A percentile compares a stretch with the other conserved stretches of the same genome.
These are phyloP conservation scores for Ricordea florida DNA, from an alignment of 92 coral and sea anemone genomes.

Conservation along the genomic window DNA sequence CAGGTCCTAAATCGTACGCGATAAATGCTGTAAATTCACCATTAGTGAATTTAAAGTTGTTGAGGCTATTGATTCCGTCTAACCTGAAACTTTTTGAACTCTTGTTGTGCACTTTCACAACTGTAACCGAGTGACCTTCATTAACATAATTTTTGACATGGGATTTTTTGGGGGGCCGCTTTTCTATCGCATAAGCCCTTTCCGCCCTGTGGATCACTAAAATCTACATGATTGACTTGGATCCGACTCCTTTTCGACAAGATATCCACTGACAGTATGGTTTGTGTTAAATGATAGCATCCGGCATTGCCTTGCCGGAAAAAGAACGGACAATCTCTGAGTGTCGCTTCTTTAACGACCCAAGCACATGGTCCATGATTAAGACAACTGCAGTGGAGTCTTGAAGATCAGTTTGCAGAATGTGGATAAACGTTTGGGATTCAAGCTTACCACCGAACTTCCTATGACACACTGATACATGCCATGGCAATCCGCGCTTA, in stretches of 20 bases:
- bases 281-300: conserved; percentile 26
- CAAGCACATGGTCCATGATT: conserved; percentile 50
- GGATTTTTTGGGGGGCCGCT: conserved; percentile 4
- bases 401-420: conserved; percentile 21
- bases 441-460: conserved; percentile 20
- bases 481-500: conserved; percentile 47
- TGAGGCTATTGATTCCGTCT: conserved; percentile 16
- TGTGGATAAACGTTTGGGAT: conserved; percentile 25
- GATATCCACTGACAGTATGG: conserved; percentile 25
- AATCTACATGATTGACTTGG: conserved; percentile 13
- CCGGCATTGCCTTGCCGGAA: conserved; percentile 27
- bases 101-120: background rate
- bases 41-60: conserved; percentile 12
- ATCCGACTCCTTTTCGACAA: conserved; percentile 16
- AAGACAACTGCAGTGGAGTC: conserved; percentile 16
- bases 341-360: conserved; percentile 32
- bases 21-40: conserved; percentile 4
- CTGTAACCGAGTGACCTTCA: conserved; percentile 22
- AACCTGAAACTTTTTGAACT: background rate
- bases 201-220: conserved; percentile 35
- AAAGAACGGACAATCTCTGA: conserved; percentile 21
- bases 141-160: conserved; percentile 24
- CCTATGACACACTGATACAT: conserved; percentile 21
- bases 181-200: conserved; percentile 24
- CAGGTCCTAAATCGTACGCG: conserved; percentile 15